Evolutionary conservation across 2,888 invertebrate species (phyloP), one percentile per base, ranked within the genome.

Genomic region (Eurois occulta): DNA sequence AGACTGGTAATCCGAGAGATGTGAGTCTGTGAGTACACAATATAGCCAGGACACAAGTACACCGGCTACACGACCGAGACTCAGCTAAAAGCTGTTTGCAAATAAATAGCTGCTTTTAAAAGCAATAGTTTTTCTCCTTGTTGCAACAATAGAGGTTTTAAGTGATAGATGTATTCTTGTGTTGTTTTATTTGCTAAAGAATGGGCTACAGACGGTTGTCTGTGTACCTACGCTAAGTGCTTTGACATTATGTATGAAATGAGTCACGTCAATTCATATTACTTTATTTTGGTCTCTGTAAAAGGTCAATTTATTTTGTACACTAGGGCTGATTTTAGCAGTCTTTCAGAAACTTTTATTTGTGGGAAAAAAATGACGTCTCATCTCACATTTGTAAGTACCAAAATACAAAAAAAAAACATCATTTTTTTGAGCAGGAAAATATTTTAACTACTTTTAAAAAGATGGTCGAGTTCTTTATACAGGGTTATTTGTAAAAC

Each of bases 41-140:
- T 75, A 81, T 72, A n/a, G 21, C 75, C 74, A 80, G 79, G 81
- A 88, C 84, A 84, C 80, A 21, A 80, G 80, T 80, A 78, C 81
- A 48, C 28, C 38, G 66, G 72, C 62, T 85, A 85, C 82, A 69
- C 68, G 67, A 69, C 72, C 46, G 64, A 76, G 80, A 78, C 80
- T 72, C 65, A 18, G 76, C 87, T 89, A 89, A 89, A 89, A 89
- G 89, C 89, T 89, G 85, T 89, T 87, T 83, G 85, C 86, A 83
- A 87, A 89, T 88, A 88, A 88, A 89, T 88, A 82, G 88, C 84
- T 82, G 81, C 80, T 89, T 81, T 87, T 87, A 89, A 88, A 85
- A 88, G 86, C 85, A 70, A 86, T 88, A 84, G 84, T 85, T 85
- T 85, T 86, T 84, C 87, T 81, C 72, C 58, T 65, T 73, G 70